Evolutionary conservation across 1,140 invertebrate species (phyloP), one percentile per base, ranked within the genome.

Genomic region (Andrena cerasifolii): DNA sequence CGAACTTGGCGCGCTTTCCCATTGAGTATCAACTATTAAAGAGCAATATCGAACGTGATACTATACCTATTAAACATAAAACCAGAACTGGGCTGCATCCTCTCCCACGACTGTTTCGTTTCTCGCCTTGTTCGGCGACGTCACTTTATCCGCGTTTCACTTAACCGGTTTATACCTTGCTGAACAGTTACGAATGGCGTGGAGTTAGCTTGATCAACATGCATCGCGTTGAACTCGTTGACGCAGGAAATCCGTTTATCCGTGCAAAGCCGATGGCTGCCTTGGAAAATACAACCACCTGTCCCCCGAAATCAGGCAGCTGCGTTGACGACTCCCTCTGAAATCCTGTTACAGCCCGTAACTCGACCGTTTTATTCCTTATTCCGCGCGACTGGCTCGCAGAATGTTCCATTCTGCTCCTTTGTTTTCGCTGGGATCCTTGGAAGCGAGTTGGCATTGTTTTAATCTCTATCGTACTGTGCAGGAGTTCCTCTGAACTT

Each of bases 171-270:
- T 68, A 68, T 28, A 40, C 18, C n/a, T n/a, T 33, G 16, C 3
- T 8, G 24, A 56, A 43, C 66, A 28, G 36, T 56, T n/a, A n/a
- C 66, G 66, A 70, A 40, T 56, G 56, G 33, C 51, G 21, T n/a
- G 10, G 66, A 70, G 66, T 43, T 43, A 31, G 51, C 24, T 14
- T 28, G 66, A 68, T 68, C 66, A 21, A 24, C 63, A 47, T 18
- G 43, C 16, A 33, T 59, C 31, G 49, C 49, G 49, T 24, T 6
- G 45, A 36, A 26, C 65, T 40, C 66, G 51, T 70, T n/a, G 66
- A 70, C 66, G 66, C 66, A 45, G 66, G 33, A 56, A 70, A 70
- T 70, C 66, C 66, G 66, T 70, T 70, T 70, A 70, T 56, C 66
- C 66, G 18, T 43, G 66, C 36, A 24, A 56, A 56, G 51, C 33